Conservation (phyloP, 2,888 invertebrate species). For the Dolichomitus sp. region DNA sequence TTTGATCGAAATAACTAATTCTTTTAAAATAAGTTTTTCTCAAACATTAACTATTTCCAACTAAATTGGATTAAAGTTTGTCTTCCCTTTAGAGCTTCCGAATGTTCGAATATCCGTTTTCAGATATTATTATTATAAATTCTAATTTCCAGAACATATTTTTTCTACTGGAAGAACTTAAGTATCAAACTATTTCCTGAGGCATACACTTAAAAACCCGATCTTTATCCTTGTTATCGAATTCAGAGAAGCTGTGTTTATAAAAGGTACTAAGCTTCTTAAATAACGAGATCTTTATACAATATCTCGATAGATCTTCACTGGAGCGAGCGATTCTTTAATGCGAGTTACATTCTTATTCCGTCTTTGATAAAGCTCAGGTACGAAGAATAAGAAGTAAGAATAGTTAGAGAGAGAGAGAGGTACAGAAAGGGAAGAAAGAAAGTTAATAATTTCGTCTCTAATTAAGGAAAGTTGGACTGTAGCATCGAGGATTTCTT, state of each 20-base stretch:
- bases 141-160: not conserved
- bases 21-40: no score
- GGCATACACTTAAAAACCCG: not conserved
- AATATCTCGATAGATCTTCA: constrained; percentile 11
- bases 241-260: not conserved
- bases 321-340: constrained; percentile 33
- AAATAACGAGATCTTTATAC: constrained; percentile 4
- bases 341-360: constrained; percentile 68
- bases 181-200: not conserved
- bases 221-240: not conserved
- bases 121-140: no score
- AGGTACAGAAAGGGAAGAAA: constrained; percentile 22
- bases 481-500: constrained; percentile 55
- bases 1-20: no score
- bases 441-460: constrained; percentile 56
- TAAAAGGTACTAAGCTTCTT: not conserved
- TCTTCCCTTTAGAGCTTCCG: no score
- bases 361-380: constrained; percentile 38
- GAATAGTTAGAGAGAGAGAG: constrained; percentile 38
- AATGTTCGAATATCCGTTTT: no score
- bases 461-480: constrained; percentile 63
- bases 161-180: not conserved
- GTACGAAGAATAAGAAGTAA: not conserved
- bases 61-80: no score
- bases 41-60: no score